Evolutionary conservation across 1,140 invertebrate genomes (phyloP), one percentile per base, ranked within the genome.

Genomic region (Tenebrio molitor): DNA sequence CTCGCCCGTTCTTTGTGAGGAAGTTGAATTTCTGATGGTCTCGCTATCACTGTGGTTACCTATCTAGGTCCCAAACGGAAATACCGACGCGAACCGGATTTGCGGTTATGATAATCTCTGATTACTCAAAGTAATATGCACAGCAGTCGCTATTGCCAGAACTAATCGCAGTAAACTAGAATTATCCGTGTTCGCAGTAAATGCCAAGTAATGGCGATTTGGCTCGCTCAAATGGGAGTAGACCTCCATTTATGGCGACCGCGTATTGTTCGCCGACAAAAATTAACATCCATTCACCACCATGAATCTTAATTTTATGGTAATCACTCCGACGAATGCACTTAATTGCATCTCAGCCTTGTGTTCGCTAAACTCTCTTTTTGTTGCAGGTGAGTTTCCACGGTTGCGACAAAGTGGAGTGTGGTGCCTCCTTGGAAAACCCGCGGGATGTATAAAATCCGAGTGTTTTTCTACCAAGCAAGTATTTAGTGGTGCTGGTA

Each of bases 381-480:
- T n/a, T n/a, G n/a, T 58, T 58, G 1, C 50, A 58, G 50, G 50
- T 58, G 50, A 58, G 50, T 58, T 58, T 25, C 50, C 4, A 29
- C 50, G 23, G 23, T 58, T 21, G 19, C 17, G 5, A 46, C 4
- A 58, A 50, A 50, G 44, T 50, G 44, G 15, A 21, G 16, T 50
- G 15, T 50, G 19, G 44, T 50, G 44, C 44, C n/a, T n/a, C n/a
- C n/a, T n/a, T 50, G 29, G 29, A 33, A 33, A 33, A 33, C 29
- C 29, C 10, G 4, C 10, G 36, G 4, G 36, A 39, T n/a, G 5
- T 7, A n/a, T 12, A 39, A 39, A 39, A 12, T 50, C 19, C 23
- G 23, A 29, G 50, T 29, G 21, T 17, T 21, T 58, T 12, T n/a
- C 2, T 7, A 39, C 12, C 36, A 39, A 7, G n/a, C 29, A 39